Evolutionary conservation across 2,113 vertebrate genomes (phyloP).

Genomic region (Mastomys coucha): DNA sequence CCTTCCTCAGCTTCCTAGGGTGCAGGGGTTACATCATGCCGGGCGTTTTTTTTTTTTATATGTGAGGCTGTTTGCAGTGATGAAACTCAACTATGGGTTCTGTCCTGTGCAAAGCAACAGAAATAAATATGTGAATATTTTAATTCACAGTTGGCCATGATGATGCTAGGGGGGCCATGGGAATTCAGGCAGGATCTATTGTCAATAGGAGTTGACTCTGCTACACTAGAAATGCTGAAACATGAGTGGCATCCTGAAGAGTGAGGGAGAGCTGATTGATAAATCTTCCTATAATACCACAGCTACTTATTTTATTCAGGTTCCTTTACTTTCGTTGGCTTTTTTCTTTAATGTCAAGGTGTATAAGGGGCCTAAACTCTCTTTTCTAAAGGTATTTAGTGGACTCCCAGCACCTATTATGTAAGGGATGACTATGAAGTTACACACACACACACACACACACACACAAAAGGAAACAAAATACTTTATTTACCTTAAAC

Average conservation of each 20-base stretch:
- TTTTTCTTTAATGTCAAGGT: no score
- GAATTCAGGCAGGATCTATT: neutral
- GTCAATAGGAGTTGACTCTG: neutral
- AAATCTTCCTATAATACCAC: neutral
- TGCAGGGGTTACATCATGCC: neutral
- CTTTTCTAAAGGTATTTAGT: neutral
- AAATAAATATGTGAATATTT: neutral
- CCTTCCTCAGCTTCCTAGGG: neutral
- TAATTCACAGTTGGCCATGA: neutral
- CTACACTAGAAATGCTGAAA: neutral
- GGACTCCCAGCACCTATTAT: neutral
- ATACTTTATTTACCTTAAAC: neutral
- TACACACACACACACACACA: neutral
- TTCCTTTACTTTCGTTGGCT: neutral
- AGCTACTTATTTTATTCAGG: neutral
- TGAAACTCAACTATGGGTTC: neutral
- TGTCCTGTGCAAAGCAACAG: neutral
- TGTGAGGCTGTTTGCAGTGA: neutral
- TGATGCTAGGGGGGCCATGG: fast-evolving
- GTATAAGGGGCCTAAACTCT: neutral
- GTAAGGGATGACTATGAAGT: neutral
- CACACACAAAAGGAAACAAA: neutral
- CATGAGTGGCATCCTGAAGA: neutral
- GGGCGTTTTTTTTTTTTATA: neutral
- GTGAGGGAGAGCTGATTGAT: neutral